Evolutionary conservation across 2,113 vertebrate genomes (phyloP).

Genomic region (Petaurus breviceps): DNA sequence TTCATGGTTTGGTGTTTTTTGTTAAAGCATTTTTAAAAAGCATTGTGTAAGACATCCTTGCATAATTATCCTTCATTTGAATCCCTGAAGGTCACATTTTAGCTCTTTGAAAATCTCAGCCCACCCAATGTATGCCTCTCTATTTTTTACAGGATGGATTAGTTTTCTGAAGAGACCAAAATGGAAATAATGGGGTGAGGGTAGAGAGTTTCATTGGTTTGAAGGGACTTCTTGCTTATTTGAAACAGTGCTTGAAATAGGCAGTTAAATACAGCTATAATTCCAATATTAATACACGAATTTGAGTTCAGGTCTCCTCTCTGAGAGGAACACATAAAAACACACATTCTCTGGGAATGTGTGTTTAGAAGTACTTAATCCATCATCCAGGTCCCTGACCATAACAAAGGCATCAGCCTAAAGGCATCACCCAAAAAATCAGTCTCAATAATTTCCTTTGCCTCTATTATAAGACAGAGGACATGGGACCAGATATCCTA

Average conservation of each 20-base stretch:
- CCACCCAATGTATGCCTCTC: neutral
- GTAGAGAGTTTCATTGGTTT: neutral
- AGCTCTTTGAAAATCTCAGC: neutral
- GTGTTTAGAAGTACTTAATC: neutral
- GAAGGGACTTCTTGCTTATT: neutral
- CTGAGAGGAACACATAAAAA: neutral
- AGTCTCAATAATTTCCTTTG: neutral
- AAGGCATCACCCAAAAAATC: neutral
- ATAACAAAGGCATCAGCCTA: neutral
- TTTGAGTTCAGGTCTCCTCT: neutral
- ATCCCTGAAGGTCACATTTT: constrained; percentile 52
- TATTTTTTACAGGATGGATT: neutral
- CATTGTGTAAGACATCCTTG: constrained; percentile 36
- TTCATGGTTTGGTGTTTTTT: constrained; percentile 22
- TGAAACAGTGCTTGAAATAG: neutral
- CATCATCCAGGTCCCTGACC: neutral
- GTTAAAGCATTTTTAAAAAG: neutral
- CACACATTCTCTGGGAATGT: neutral
- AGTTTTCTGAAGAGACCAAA: neutral
- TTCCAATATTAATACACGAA: neutral
- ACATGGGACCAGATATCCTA: neutral
- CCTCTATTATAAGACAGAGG: neutral
- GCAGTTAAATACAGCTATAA: neutral
- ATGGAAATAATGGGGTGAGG: neutral
- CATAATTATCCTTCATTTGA: constrained; percentile 52